phyloP scores from a whole-genome alignment of 2,113 vertebrate species.

The Tinamus guttatus region DNA sequence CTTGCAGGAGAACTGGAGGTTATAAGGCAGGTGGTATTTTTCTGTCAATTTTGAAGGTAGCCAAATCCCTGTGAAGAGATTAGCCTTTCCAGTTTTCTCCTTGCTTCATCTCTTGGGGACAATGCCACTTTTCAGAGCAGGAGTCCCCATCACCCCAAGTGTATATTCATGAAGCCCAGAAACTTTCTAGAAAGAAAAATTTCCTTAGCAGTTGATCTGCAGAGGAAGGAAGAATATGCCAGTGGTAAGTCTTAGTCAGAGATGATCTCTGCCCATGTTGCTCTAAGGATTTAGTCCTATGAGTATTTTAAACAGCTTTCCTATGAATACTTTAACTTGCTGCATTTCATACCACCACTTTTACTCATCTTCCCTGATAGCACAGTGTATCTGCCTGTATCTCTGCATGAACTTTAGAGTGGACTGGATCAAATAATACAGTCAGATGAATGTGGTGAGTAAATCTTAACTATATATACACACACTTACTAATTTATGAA shows the following conservation, averaged over 20 bases:
- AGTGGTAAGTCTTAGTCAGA: background rate
- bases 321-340: background rate
- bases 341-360: background rate
- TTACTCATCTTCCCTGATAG: background rate
- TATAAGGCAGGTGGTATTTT: background rate
- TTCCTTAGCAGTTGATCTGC: background rate
- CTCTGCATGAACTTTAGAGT: fast-evolving
- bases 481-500: background rate
- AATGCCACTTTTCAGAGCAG: background rate
- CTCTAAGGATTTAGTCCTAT: background rate
- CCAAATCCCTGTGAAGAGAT: background rate
- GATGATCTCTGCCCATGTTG: background rate
- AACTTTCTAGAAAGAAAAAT: background rate
- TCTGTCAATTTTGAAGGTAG: background rate
- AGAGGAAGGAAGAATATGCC: background rate
- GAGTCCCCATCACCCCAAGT: background rate
- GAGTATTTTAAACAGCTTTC: background rate
- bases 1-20: background rate
- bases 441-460: background rate
- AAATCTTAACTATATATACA: background rate
- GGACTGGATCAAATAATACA: background rate
- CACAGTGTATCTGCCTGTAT: background rate
- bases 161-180: background rate
- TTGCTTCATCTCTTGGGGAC: background rate
- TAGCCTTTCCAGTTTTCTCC: background rate